These are phyloP conservation scores for Enteromius afrohamiltoni DNA, from an alignment of 2,797 vertebrate genomes.

Conservation along the genomic window DNA sequence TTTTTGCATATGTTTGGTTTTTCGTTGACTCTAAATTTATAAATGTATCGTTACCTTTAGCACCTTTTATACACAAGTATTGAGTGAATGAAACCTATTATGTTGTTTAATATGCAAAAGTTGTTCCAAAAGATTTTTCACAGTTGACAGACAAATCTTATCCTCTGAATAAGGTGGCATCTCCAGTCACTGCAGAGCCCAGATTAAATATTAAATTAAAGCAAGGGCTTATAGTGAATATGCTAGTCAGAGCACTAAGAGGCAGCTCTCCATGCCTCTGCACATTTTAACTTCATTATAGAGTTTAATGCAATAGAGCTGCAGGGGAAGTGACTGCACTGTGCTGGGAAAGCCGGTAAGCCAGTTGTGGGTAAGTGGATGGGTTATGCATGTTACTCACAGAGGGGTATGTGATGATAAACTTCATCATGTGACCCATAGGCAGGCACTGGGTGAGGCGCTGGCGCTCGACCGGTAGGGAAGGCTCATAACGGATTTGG, in stretches of 20 bases:
- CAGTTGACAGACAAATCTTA: neutral
- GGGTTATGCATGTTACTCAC: constrained; percentile 68
- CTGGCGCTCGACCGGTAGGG: constrained; percentile 72
- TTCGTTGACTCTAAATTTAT: neutral
- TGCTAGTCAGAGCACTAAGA: constrained; percentile 1
- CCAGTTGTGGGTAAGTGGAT: constrained; percentile 10
- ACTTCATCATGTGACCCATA: constrained; percentile 78
- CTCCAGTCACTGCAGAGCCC: neutral
- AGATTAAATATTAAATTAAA: constrained; percentile 29
- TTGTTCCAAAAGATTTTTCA: neutral
- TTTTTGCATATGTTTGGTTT: neutral
- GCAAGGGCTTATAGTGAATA: constrained; percentile 1
- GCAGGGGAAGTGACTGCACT: constrained; percentile 8
- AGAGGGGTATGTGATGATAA: constrained; percentile 78
- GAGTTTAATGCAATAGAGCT: constrained; percentile 27
- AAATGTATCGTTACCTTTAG: neutral
- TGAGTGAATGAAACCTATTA: neutral
- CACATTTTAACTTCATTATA: constrained; percentile 40
- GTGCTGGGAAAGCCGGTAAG: neutral
- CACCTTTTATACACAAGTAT: neutral
- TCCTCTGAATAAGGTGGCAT: constrained; percentile 1
- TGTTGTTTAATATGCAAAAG: neutral
- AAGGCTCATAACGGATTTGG: constrained; percentile 74
- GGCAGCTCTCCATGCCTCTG: constrained; percentile 12
- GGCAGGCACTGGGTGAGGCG: constrained; percentile 77